A percentile compares a stretch with the other conserved stretches of the same genome.
Conservation (phyloP, 1,140 invertebrate genomes). For the Ceratosolen fusciceps region DNA sequence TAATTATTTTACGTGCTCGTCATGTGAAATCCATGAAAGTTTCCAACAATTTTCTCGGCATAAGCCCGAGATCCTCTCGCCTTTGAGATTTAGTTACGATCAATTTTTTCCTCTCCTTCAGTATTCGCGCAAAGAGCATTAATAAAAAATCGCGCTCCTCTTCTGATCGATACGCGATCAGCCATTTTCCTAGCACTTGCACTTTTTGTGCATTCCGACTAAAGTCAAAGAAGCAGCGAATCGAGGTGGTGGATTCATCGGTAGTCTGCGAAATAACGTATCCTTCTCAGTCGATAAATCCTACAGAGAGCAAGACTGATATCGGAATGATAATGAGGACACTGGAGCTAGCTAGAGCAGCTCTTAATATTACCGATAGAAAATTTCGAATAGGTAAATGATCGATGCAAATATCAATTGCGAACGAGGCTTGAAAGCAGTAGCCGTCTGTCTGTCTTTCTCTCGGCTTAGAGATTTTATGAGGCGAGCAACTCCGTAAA, state of each 20-base stretch:
- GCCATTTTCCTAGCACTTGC: too few species aligned
- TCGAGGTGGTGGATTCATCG: not conserved
- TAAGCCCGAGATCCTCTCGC: not conserved
- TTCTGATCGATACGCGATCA: too few species aligned
- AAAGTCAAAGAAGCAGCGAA: not conserved
- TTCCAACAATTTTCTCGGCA: not conserved
- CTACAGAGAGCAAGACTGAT: too few species aligned
- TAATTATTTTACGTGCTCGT: slow-evolving; percentile 3
- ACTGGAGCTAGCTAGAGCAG: too few species aligned
- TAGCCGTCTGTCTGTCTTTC: not conserved
- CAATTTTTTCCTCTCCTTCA: not conserved
- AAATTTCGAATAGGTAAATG: too few species aligned
- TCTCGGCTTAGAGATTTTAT: not conserved
- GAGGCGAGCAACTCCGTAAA: slow-evolving; percentile 5
- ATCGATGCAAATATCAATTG: not conserved
- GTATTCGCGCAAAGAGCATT: not conserved
- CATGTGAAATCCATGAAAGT: not conserved
- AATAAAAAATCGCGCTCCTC: too few species aligned
- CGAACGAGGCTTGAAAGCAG: not conserved
- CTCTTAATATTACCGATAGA: too few species aligned
- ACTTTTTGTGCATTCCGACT: too few species aligned
- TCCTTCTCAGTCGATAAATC: not conserved
- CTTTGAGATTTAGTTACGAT: not conserved
- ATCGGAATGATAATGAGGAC: too few species aligned
- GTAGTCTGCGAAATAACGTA: not conserved